Percentiles rank a stretch among this genome's conserved stretches.
phyloP scores from a whole-genome alignment of 2,888 invertebrate species.

The Entomobrya multifasciata region DNA sequence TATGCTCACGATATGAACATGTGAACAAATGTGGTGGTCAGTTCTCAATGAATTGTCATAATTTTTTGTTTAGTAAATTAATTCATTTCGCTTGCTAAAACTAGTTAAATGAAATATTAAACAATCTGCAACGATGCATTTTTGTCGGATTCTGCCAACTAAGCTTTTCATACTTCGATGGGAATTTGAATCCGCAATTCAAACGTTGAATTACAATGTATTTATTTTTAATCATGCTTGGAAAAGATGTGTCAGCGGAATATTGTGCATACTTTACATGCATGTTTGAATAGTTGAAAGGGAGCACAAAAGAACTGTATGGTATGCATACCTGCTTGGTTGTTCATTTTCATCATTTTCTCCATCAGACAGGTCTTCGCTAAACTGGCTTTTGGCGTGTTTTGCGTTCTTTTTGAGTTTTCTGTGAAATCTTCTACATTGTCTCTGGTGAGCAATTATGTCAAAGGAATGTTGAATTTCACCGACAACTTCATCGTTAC shows the following conservation, averaged over 20 bases:
- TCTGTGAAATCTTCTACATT: conserved; percentile 83
- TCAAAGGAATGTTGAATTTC: conserved; percentile 84
- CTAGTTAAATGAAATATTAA: conserved; percentile 7
- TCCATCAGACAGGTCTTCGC: conserved; percentile 27
- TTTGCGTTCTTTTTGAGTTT: conserved; percentile 77
- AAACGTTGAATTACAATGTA: too few relatives aligned
- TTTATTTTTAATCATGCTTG: too few relatives aligned
- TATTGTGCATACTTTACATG: too few relatives aligned
- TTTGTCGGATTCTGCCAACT: too few relatives aligned
- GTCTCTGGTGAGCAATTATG: conserved; percentile 84
- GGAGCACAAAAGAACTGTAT: too few relatives aligned
- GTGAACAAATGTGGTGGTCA: conserved; percentile 39
- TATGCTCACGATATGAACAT: too few relatives aligned
- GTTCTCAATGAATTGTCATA: too few relatives aligned
- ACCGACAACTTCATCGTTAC: conserved; percentile 83
- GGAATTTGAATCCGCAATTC: neutral
- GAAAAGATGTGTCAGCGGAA: too few relatives aligned
- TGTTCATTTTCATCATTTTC: conserved; percentile 29
- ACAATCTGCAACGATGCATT: too few relatives aligned
- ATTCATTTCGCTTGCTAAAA: neutral
- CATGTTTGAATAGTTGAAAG: too few relatives aligned
- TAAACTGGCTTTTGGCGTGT: neutral
- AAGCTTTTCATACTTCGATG: too few relatives aligned
- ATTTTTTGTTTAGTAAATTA: too few relatives aligned
- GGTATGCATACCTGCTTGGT: conserved; percentile 46